These are phyloP conservation scores for Megathymus violae DNA, from an alignment of 1,140 invertebrate genomes.

Conservation along the genomic window DNA sequence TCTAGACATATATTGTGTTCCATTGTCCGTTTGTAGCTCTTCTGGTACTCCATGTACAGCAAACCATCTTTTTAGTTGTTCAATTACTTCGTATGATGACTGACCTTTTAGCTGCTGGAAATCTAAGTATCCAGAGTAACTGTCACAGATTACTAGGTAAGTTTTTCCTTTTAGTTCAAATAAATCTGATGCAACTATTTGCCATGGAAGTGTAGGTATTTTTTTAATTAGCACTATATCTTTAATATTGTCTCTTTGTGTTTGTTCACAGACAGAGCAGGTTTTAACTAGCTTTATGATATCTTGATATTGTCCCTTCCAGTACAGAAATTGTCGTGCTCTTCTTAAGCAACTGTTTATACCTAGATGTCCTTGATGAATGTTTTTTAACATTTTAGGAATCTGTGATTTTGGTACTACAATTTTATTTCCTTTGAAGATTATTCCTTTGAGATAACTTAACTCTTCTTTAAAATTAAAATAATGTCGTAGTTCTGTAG, in stretches of 20 bases:
- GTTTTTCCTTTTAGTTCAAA: conserved; percentile 37
- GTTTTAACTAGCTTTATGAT: conserved; percentile 7
- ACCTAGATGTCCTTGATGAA: conserved; percentile 41
- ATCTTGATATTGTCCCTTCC: conserved; percentile 5
- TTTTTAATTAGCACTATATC: conserved; percentile 33
- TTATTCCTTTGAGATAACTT: conserved; percentile 18
- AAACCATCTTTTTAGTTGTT: conserved; percentile 38
- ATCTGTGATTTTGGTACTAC: conserved; percentile 29
- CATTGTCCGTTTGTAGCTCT: conserved; percentile 32
- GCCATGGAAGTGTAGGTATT: conserved; percentile 33
- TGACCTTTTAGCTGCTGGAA: conserved; percentile 38
- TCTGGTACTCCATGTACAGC: conserved; percentile 36
- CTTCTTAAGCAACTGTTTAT: conserved; percentile 32
- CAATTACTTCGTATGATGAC: conserved; percentile 33
- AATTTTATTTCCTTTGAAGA: conserved; percentile 29
- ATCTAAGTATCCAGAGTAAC: conserved; percentile 37
- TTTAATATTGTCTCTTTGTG: conserved; percentile 35
- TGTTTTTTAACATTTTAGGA: conserved; percentile 29
- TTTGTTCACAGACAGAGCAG: conserved; percentile 18
- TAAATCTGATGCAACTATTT: conserved; percentile 38
- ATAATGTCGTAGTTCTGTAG: conserved; percentile 31
- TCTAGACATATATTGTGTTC: conserved; percentile 33
- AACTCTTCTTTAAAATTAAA: conserved; percentile 37
- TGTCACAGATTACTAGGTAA: conserved; percentile 32
- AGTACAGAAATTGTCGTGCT: conserved; percentile 15